These are phyloP conservation scores for Cyclophora albipunctata DNA, from an alignment of 2,888 invertebrate species.

Conservation along the genomic window DNA sequence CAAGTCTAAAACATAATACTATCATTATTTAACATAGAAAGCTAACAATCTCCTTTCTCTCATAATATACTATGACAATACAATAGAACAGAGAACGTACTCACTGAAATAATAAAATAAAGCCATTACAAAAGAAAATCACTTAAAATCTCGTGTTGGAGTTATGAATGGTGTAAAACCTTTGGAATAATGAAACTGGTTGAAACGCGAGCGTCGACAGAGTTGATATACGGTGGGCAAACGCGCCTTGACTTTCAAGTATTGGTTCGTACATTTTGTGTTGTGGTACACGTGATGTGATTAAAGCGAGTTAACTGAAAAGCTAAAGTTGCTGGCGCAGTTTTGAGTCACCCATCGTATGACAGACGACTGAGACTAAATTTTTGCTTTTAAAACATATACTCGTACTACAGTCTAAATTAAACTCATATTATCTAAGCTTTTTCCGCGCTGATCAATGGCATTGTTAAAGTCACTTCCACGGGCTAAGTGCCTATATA, in stretches of 20 bases:
- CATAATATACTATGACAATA: neutral
- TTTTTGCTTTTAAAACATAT: no score
- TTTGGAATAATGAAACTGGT: constrained; percentile 28
- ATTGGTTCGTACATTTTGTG: constrained; percentile 39
- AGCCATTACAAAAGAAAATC: constrained; percentile 15
- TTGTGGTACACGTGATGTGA: constrained; percentile 24
- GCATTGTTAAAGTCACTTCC: no score
- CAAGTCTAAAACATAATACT: no score
- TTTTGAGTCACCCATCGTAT: no score
- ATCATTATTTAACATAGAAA: no score
- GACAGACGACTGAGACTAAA: no score
- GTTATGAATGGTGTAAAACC: constrained; percentile 20
- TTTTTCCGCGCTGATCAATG: no score
- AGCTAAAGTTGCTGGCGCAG: constrained; percentile 5
- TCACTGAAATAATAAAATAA: constrained; percentile 9
- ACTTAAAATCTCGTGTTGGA: constrained; percentile 13
- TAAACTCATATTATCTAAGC: no score
- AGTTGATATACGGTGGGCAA: constrained; percentile 67
- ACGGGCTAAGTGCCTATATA: no score
- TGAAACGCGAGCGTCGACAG: constrained; percentile 60
- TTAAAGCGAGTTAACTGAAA: neutral
- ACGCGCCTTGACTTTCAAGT: constrained; percentile 67
- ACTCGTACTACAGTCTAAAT: no score
- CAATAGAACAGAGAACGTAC: neutral
- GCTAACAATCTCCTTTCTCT: no score